Base-by-base conservation (phyloP, 2,113 vertebrate genomes). In the Sinocyclocheilus rhinocerous region DNA sequence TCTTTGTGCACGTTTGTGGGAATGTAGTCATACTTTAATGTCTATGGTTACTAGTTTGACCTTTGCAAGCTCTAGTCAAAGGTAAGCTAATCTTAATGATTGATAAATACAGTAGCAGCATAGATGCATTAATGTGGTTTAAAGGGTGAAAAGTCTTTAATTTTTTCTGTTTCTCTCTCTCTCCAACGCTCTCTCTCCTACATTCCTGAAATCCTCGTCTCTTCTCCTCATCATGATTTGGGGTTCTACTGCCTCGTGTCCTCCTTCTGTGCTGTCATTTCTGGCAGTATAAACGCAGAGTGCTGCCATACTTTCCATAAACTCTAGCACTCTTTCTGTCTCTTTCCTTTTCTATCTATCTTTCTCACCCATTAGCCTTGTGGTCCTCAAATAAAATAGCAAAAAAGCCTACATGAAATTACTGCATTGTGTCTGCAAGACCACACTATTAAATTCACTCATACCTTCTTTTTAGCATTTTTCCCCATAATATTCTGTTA, bases 261-360 rank as follows among this genome's bases (percentile, higher is more conserved):
- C 26, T 65, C 80, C 81, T 61, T 55, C 72, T 83, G 29, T 76
- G 67, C 79, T 85, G 87, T 83, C 79, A 85, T 86, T 87, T 63
- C 78, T 90, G 90, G 87, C 83, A 73, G 42, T 13, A 18, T 18
- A 75, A 65, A 48, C 26, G 12, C 11, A 78, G 76, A 73, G 15
- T 36, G 55, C 78, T 73, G 83, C 88, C 90, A 87, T 87, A 87
- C 78, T 88, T 90, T 90, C 88, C 90, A 88, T 89, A 84, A 87
- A 83, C 89, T 75, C 29, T 24, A 13, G 72, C 42, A 69, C 33
- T 85, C 82, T 84, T 75, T 65, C 83, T 87, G 76, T 85, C 85
- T 85, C n/a, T 48, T 48, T 85, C 55, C 22, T 65, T 70, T 45
- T 67, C 61, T 67, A 16, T 16, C 22, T 48, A 13, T 81, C 4